Evolutionary conservation across 2,797 vertebrate species (phyloP).

Genomic region (Rallus crepitans): DNA sequence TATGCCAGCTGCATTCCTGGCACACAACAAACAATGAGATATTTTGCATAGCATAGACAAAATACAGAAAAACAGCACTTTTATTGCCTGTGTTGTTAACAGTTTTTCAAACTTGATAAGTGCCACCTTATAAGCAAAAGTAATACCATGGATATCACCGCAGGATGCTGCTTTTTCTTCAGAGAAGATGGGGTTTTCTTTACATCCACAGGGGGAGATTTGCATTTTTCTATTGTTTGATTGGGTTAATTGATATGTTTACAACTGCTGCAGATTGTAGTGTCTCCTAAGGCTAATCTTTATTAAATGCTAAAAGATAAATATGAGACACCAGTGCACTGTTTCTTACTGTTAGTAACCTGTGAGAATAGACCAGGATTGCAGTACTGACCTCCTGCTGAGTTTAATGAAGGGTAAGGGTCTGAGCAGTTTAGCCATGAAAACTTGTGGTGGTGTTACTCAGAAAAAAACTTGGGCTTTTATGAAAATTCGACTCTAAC

Average conservation of each 20-base stretch:
- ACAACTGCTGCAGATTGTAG: neutral
- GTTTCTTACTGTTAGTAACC: neutral
- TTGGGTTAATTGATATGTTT: neutral
- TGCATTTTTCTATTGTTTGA: neutral
- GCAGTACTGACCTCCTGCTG: fast-evolving
- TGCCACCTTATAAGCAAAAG: neutral
- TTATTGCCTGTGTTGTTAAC: neutral
- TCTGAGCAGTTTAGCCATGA: neutral
- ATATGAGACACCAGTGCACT: neutral
- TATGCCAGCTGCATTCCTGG: neutral
- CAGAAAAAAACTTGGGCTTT: neutral
- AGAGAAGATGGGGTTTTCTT: neutral
- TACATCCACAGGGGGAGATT: neutral
- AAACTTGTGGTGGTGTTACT: fast-evolving
- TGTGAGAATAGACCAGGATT: neutral
- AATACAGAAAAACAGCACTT: neutral
- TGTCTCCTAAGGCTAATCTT: neutral
- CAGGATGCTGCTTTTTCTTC: neutral
- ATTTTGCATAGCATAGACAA: neutral
- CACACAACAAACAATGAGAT: neutral
- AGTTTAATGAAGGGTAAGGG: neutral
- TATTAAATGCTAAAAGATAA: neutral
- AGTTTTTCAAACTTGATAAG: neutral
- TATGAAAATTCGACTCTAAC: neutral
- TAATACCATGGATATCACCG: neutral